Percentiles rank a stretch among this genome's conserved stretches.
Conservation (phyloP, 2,797 vertebrate genomes). For the Urocyon cinereoargenteus region DNA sequence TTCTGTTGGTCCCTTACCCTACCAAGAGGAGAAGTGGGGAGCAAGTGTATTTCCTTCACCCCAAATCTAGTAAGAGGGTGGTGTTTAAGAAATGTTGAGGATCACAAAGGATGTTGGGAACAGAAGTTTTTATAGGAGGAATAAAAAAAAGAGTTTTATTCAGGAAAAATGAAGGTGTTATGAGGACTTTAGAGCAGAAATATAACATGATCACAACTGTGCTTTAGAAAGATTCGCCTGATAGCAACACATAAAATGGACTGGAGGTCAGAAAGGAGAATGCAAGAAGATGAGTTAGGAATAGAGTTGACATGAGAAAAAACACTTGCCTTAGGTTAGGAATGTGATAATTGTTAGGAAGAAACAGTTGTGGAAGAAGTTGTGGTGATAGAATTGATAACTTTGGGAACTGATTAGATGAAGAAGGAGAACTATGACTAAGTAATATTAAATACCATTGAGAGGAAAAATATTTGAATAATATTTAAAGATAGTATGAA, state of each 20-base stretch:
- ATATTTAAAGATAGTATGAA: not conserved
- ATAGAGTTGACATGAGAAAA: not conserved
- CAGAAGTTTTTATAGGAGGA: not conserved
- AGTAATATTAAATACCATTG: not conserved
- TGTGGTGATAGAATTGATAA: not conserved
- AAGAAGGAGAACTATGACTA: not conserved
- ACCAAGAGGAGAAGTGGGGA: not conserved
- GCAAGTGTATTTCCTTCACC: not conserved
- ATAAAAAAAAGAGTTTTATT: not conserved
- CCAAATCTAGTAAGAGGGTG: not conserved
- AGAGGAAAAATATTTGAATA: not conserved
- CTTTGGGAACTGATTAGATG: not conserved
- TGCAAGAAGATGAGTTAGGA: not conserved
- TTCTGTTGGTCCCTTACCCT: not conserved
- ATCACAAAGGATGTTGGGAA: not conserved
- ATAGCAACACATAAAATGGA: not conserved
- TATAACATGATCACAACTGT: not conserved
- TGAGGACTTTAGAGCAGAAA: not conserved
- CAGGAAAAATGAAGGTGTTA: not conserved
- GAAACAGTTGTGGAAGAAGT: not conserved
- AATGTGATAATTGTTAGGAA: not conserved
- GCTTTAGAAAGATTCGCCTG: slow-evolving; percentile 17
- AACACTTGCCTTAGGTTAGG: not conserved
- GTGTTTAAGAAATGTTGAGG: not conserved
- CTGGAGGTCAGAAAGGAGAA: not conserved